phyloP scores from a whole-genome alignment of 2,888 invertebrate species.

The Ectemnius cavifrons region DNA sequence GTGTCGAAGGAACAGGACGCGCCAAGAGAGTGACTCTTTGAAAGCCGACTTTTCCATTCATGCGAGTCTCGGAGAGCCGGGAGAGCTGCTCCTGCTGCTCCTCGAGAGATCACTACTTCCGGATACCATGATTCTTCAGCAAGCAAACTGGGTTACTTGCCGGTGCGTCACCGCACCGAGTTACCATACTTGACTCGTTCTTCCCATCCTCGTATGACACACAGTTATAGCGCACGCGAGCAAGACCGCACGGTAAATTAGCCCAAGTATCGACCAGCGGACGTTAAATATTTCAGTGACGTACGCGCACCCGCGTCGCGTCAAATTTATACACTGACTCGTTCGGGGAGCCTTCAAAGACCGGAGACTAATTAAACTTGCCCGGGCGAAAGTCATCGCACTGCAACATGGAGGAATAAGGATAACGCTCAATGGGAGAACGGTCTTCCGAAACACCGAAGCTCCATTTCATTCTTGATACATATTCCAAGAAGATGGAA shows the following conservation, averaged over 20 bases:
- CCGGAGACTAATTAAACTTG: not conserved
- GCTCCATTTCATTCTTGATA: not conserved
- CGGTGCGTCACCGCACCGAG: no score
- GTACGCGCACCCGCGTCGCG: not conserved
- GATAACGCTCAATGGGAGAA: not conserved
- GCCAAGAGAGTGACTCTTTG: not conserved
- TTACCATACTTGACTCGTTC: no score
- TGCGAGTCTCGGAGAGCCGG: no score
- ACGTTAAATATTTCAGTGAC: conserved; percentile 3
- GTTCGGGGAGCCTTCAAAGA: not conserved
- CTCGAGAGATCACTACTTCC: conserved; percentile 6
- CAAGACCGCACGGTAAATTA: not conserved
- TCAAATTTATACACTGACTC: not conserved
- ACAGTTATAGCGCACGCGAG: no score
- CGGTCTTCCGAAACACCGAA: not conserved
- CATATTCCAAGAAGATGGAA: not conserved
- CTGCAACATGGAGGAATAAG: not conserved
- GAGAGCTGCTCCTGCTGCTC: no score
- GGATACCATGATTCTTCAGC: no score
- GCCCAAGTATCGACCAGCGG: not conserved
- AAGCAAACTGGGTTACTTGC: no score
- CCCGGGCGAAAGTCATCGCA: not conserved
- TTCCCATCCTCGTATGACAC: no score
- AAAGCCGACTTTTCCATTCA: conserved; percentile 25
- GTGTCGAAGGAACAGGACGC: not conserved